phyloP scores from a whole-genome alignment of 2,888 invertebrate genomes.

The Carabus problematicus region DNA sequence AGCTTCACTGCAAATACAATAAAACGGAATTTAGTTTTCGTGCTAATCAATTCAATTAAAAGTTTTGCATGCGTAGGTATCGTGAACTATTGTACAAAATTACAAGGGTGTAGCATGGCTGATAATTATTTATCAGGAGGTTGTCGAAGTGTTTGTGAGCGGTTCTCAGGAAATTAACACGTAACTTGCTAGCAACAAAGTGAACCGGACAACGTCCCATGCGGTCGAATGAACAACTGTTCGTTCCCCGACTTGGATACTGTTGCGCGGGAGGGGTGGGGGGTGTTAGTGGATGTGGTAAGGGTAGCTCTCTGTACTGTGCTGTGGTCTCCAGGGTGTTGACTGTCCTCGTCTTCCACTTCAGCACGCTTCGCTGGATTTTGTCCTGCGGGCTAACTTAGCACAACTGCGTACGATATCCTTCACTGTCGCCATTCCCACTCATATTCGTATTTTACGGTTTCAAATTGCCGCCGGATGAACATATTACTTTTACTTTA shows the following conservation, averaged over 20 bases:
- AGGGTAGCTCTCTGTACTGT: constrained; percentile 18
- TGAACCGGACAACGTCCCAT: constrained; percentile 22
- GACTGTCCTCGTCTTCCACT: constrained; percentile 16
- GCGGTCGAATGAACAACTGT: constrained; percentile 17
- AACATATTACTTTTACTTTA: no score
- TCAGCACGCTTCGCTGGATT: constrained; percentile 11
- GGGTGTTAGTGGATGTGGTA: background rate
- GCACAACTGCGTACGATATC: constrained; percentile 1
- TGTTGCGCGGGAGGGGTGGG: background rate
- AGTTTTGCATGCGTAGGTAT: background rate
- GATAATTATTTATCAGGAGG: constrained; percentile 32
- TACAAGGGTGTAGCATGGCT: background rate
- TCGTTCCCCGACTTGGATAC: background rate
- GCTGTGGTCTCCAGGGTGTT: background rate
- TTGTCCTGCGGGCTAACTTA: background rate
- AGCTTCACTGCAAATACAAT: no score
- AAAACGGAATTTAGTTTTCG: no score
- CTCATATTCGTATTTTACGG: no score
- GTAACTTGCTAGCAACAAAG: constrained; percentile 27
- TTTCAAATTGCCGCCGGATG: no score
- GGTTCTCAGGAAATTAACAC: constrained; percentile 31
- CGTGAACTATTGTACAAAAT: constrained; percentile 9
- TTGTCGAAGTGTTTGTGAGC: constrained; percentile 3
- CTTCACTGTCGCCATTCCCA: no score
- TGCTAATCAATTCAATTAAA: constrained; percentile 13